These are phyloP conservation scores for Hypsopygia costalis DNA, from an alignment of 2,888 invertebrate genomes.

Conservation along the genomic window DNA sequence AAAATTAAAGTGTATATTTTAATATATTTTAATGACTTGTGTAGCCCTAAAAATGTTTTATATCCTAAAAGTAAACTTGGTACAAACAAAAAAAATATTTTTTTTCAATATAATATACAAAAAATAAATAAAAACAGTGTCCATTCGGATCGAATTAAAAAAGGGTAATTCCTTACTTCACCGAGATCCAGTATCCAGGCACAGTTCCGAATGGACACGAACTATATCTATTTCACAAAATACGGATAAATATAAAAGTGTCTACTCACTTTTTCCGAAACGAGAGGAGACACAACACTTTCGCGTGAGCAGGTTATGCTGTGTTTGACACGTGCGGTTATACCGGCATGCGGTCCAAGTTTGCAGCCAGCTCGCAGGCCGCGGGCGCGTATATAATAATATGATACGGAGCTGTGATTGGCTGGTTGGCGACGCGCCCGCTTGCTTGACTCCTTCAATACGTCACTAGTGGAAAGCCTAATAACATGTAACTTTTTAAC, in stretches of 20 bases:
- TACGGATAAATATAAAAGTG: not conserved
- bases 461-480: not conserved
- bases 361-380: not conserved
- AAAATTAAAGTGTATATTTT: too few species aligned
- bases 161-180: not conserved
- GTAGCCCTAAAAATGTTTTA: too few species aligned
- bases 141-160: not conserved
- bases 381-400: not conserved
- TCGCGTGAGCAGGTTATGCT: slow-evolving; percentile 26
- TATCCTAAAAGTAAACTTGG: too few species aligned
- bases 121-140: not conserved
- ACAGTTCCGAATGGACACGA: not conserved
- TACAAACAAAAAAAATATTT: too few species aligned
- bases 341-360: not conserved
- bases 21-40: too few species aligned
- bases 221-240: not conserved
- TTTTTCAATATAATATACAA: too few species aligned
- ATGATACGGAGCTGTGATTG: not conserved
- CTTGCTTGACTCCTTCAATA: not conserved
- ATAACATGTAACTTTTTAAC: not conserved
- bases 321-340: not conserved
- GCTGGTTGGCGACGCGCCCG: not conserved
- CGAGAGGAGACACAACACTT: slow-evolving; percentile 40
- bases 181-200: not conserved
- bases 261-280: slow-evolving; percentile 52